Conservation (phyloP, 2,113 vertebrate species). For the Physeter macrocephalus region DNA sequence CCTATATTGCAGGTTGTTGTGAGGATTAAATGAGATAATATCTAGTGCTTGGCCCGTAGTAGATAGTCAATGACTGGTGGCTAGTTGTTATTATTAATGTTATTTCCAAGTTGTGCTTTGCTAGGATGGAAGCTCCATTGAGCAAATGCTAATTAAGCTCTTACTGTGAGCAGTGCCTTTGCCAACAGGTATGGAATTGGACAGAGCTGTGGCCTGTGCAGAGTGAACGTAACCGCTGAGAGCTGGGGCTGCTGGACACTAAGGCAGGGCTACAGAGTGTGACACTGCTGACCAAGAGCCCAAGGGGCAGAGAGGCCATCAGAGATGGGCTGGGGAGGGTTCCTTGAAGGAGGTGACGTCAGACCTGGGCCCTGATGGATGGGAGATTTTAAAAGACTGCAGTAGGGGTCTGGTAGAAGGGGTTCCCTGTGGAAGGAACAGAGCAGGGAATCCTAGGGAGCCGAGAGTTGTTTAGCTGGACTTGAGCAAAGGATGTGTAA, state of each 20-base stretch:
- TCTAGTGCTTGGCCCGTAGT: neutral
- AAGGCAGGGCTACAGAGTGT: neutral
- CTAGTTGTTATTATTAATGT: neutral
- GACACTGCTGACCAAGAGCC: neutral
- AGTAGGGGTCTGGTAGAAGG: neutral
- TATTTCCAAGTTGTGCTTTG: neutral
- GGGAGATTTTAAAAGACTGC: neutral
- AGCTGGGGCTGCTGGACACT: neutral
- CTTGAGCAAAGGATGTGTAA: neutral
- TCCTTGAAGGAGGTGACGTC: neutral
- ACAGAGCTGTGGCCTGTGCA: neutral
- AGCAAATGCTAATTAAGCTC: neutral
- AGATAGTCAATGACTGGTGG: neutral
- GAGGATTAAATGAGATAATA: conserved; percentile 18
- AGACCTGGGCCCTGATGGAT: neutral
- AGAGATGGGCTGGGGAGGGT: neutral
- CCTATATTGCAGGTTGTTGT: neutral
- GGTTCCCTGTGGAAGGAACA: neutral
- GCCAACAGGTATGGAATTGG: neutral
- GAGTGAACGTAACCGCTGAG: neutral
- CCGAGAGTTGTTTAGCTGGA: neutral
- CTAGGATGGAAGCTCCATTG: neutral
- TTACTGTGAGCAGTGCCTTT: neutral
- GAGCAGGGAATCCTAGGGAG: neutral
- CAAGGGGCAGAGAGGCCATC: neutral